A percentile compares a stretch with the other conserved stretches of the same genome.
Conservation (phyloP, 64 coral and sea anemone species). For the Actinia tenebrosa region DNA sequence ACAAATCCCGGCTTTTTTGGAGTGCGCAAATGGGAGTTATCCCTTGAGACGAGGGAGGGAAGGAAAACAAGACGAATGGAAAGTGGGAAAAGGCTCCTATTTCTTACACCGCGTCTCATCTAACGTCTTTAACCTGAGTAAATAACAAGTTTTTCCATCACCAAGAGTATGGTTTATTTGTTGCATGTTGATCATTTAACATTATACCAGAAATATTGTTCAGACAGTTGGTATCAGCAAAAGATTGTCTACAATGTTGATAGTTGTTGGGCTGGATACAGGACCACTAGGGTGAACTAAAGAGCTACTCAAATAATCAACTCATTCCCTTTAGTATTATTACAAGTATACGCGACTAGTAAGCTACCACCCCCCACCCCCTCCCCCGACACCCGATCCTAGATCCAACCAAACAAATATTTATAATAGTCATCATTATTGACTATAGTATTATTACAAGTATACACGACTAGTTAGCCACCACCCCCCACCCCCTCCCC, state of each 20-base stretch:
- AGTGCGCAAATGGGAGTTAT: no score
- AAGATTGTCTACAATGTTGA: not conserved
- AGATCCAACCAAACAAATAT: not conserved
- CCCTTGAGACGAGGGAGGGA: no score
- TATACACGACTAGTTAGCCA: not conserved
- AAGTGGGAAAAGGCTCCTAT: no score
- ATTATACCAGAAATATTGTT: not conserved
- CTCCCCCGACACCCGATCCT: not conserved
- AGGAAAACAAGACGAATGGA: no score
- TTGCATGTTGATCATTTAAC: not conserved
- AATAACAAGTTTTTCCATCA: not conserved
- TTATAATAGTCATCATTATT: not conserved
- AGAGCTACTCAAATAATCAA: not conserved
- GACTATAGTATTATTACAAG: not conserved
- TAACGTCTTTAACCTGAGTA: not conserved
- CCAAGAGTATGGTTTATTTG: constrained; percentile 1
- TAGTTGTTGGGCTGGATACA: not conserved
- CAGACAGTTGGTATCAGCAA: not conserved
- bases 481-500: not conserved
- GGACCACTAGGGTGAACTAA: not conserved
- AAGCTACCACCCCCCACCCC: not conserved
- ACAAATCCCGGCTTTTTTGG: no score
- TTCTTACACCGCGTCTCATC: no score
- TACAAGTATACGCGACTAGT: not conserved
- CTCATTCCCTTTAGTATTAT: not conserved